Conservation (phyloP, 1,140 invertebrate genomes). For the Mya arenaria region DNA sequence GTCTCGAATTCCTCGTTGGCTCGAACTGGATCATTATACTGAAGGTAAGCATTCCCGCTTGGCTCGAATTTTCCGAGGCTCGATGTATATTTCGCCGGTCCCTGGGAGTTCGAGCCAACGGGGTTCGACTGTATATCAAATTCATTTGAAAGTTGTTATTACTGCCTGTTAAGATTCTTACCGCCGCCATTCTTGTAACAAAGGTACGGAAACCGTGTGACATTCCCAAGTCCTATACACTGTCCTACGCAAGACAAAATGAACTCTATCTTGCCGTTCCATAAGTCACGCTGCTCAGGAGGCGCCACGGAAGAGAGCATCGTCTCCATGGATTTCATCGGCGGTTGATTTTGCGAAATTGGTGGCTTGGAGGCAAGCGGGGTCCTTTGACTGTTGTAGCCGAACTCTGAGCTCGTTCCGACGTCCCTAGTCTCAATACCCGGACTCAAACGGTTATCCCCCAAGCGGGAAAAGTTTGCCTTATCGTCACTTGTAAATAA, state of each 20-base stretch:
- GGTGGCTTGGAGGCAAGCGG: conserved; percentile 15
- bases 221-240: conserved; percentile 91
- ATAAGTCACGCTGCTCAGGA: conserved; percentile 37
- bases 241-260: conserved; percentile 67
- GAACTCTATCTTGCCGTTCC: conserved; percentile 63
- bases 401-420: conserved; percentile 45
- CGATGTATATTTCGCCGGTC: too few relatives aligned
- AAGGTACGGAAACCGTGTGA: conserved; percentile 95
- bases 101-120: too few relatives aligned
- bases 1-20: too few relatives aligned
- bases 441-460: too few relatives aligned
- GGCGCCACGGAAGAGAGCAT: conserved; percentile 1
- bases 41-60: too few relatives aligned
- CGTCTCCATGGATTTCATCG: conserved; percentile 39
- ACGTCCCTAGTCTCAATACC: conserved; percentile 35
- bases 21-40: too few relatives aligned
- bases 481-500: too few relatives aligned
- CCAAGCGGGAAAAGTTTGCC: too few relatives aligned
- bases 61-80: too few relatives aligned
- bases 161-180: conserved; percentile 43
- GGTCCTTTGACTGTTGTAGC: conserved; percentile 46
- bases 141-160: too few relatives aligned
- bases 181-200: conserved; percentile 96
- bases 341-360: not conserved
- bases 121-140: too few relatives aligned